These are phyloP conservation scores for Trachelipus rathkii DNA, from an alignment of 1,140 invertebrate genomes.

Conservation along the genomic window DNA sequence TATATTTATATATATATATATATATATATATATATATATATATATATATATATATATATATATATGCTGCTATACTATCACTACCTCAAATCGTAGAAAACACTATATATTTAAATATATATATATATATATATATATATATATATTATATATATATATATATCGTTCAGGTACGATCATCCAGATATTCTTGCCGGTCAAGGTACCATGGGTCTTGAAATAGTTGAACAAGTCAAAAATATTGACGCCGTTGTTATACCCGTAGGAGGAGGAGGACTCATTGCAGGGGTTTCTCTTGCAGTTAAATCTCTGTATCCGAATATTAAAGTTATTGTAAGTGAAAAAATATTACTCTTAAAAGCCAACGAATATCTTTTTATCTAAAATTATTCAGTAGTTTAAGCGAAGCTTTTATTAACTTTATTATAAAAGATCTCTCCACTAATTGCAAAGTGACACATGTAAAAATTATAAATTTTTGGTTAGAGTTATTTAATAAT, in stretches of 20 bases:
- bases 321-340: constrained; percentile 59
- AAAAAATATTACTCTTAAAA: background rate
- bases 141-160: constrained; percentile 20
- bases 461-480: no score
- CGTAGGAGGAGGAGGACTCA: constrained; percentile 81
- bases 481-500: no score
- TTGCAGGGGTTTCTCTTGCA: constrained; percentile 74
- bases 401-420: no score
- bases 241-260: constrained; percentile 76
- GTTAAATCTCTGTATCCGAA: constrained; percentile 77
- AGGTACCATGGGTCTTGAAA: constrained; percentile 86
- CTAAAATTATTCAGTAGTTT: no score
- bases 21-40: constrained; percentile 14
- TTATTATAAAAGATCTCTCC: no score
- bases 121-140: constrained; percentile 19
- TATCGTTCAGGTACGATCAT: constrained; percentile 71
- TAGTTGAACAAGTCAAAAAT: constrained; percentile 74
- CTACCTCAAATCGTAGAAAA: no score
- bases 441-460: no score
- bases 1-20: no score
- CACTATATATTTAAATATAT: constrained; percentile 9
- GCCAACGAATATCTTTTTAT: background rate
- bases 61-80: no score
- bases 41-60: no score
- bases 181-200: constrained; percentile 89